phyloP scores from a whole-genome alignment of 2,113 vertebrate genomes.

The Seriola aureovittata region DNA sequence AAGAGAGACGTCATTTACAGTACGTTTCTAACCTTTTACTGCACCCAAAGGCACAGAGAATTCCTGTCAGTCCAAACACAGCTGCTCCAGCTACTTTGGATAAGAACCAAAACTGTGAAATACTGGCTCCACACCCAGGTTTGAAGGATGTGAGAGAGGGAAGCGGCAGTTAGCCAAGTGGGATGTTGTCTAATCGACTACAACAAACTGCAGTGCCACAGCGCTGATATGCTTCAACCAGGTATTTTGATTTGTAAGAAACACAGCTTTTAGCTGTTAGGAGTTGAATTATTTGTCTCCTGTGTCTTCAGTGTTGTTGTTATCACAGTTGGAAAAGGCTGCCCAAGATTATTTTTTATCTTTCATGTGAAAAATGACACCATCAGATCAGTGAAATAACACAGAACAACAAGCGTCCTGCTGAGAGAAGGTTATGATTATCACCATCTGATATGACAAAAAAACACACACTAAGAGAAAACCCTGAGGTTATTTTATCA shows the following conservation, averaged over 20 bases:
- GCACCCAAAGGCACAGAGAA: conserved; percentile 34
- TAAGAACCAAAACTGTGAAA: conserved; percentile 33
- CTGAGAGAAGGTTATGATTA: background rate
- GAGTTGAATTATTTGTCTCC: background rate
- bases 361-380: conserved; percentile 16
- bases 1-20: conserved; percentile 21
- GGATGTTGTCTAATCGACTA: conserved; percentile 1
- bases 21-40: conserved; percentile 1
- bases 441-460: conserved; percentile 3
- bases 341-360: background rate
- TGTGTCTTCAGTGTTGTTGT: background rate
- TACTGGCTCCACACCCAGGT: conserved; percentile 13
- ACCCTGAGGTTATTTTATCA: background rate
- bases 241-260: background rate
- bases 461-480: conserved; percentile 8
- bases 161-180: conserved; percentile 1
- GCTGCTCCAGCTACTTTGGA: conserved; percentile 50
- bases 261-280: background rate
- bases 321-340: background rate
- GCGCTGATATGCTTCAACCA: background rate
- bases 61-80: conserved; percentile 65
- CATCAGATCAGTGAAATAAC: background rate
- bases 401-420: background rate
- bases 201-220: background rate
- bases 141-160: conserved; percentile 24